Evolutionary conservation across 92 coral and sea anemone species (phyloP).

Genomic region (Palythoa heliodiscus): DNA sequence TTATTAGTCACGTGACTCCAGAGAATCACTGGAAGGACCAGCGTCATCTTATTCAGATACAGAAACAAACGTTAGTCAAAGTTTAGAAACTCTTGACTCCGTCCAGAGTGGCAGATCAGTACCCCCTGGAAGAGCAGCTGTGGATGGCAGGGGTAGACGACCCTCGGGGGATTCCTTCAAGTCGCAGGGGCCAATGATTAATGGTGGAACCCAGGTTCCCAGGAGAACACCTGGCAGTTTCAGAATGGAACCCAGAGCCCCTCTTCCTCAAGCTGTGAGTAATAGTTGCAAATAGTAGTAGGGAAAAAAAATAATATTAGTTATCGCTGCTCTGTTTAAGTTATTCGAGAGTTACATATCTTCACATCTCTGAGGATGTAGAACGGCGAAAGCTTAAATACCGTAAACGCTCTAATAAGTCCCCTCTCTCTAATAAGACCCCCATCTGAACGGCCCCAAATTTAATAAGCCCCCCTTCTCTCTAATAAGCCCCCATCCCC

Average conservation of each 20-base stretch:
- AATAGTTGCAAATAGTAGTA: background rate
- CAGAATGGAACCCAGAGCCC: constrained; percentile 31
- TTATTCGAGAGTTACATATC: no score
- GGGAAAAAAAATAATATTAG: background rate
- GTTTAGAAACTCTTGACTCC: constrained; percentile 42
- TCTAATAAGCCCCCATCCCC: no score
- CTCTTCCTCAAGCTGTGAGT: constrained; percentile 5
- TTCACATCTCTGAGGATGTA: no score
- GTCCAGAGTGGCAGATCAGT: constrained; percentile 10
- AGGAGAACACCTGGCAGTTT: constrained; percentile 43
- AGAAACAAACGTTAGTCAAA: constrained; percentile 26
- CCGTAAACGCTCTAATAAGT: no score
- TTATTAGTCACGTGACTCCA: constrained; percentile 22
- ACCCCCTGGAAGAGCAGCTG: background rate
- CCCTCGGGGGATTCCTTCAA: background rate
- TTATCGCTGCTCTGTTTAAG: no score
- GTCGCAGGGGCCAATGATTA: constrained; percentile 14
- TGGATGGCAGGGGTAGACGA: background rate
- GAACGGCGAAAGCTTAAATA: no score
- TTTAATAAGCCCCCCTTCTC: no score
- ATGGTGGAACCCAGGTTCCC: constrained; percentile 42
- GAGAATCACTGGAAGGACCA: constrained; percentile 18
- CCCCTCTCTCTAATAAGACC: no score
- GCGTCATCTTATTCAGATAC: constrained; percentile 21
- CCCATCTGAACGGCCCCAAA: no score